phyloP scores from a whole-genome alignment of 2,113 vertebrate genomes.

The Chunga burmeisteri region DNA sequence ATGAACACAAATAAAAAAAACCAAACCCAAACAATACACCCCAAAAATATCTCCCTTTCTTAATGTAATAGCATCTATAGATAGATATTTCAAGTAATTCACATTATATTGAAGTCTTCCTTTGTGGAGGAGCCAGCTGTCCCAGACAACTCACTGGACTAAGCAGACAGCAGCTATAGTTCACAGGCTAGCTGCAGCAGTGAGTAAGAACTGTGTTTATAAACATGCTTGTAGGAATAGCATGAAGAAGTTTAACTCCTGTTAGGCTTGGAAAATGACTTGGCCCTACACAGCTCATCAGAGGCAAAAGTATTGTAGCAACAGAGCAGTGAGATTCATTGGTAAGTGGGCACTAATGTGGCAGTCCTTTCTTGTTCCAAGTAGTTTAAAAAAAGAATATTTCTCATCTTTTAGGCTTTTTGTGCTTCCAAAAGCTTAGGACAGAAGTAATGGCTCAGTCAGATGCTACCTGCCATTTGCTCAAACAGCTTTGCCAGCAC shows the following conservation, averaged over 20 bases:
- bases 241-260: neutral
- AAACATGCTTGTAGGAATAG: neutral
- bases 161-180: neutral
- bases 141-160: neutral
- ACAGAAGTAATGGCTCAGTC: neutral
- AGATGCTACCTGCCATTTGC: neutral
- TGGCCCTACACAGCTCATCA: neutral
- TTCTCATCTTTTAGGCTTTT: neutral
- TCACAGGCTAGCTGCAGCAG: neutral
- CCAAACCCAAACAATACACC: neutral
- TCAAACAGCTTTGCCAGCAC: neutral
- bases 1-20: neutral
- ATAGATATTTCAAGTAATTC: neutral
- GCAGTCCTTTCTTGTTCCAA: neutral
- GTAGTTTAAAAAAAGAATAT: neutral
- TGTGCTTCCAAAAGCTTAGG: neutral
- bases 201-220: neutral
- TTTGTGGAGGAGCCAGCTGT: neutral
- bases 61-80: neutral
- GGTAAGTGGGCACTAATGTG: neutral
- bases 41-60: neutral
- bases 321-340: neutral
- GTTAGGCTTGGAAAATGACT: neutral
- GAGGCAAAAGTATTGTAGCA: neutral
- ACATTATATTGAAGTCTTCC: neutral